These are phyloP conservation scores for Drosophila ogumai DNA, from an alignment of 1,140 invertebrate species.

Conservation along the genomic window DNA sequence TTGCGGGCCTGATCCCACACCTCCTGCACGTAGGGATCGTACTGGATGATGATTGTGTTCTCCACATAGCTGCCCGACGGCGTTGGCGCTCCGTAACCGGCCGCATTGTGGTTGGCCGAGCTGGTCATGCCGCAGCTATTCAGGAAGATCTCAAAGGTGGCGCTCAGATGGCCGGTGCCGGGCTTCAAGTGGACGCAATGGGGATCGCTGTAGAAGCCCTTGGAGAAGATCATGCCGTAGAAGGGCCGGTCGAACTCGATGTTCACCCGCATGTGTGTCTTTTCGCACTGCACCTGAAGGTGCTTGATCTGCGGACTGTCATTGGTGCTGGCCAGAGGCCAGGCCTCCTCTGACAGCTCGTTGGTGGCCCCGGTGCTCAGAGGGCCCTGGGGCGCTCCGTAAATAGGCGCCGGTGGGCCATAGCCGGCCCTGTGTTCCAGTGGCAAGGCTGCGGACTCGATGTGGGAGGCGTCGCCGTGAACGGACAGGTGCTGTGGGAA, in stretches of 20 bases:
- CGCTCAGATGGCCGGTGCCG: constrained; percentile 94
- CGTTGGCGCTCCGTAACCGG: constrained; percentile 91
- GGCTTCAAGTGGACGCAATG: constrained; percentile 96
- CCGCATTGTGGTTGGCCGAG: constrained; percentile 93
- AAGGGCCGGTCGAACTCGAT: constrained; percentile 97
- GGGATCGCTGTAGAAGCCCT: constrained; percentile 95
- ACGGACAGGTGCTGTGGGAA: constrained; percentile 87
- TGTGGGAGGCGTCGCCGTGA: constrained; percentile 89
- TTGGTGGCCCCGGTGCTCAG: constrained; percentile 81
- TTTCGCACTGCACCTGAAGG: constrained; percentile 97
- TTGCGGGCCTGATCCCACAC: constrained; percentile 95
- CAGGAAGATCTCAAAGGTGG: constrained; percentile 96
- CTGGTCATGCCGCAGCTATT: constrained; percentile 96
- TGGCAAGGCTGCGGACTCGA: constrained; percentile 91
- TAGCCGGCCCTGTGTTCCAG: constrained; percentile 91
- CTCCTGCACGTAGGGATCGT: constrained; percentile 97
- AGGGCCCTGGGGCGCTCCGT: constrained; percentile 86
- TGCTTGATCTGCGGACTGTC: constrained; percentile 96
- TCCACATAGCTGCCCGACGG: constrained; percentile 96
- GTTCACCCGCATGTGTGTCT: constrained; percentile 97
- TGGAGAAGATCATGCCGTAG: constrained; percentile 98
- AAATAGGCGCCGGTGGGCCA: constrained; percentile 88
- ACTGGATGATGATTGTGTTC: constrained; percentile 97
- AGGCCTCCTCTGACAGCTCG: constrained; percentile 87
- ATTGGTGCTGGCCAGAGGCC: constrained; percentile 90